Evolutionary conservation across 2,797 vertebrate species (phyloP).

Genomic region (Coilia nasus): DNA sequence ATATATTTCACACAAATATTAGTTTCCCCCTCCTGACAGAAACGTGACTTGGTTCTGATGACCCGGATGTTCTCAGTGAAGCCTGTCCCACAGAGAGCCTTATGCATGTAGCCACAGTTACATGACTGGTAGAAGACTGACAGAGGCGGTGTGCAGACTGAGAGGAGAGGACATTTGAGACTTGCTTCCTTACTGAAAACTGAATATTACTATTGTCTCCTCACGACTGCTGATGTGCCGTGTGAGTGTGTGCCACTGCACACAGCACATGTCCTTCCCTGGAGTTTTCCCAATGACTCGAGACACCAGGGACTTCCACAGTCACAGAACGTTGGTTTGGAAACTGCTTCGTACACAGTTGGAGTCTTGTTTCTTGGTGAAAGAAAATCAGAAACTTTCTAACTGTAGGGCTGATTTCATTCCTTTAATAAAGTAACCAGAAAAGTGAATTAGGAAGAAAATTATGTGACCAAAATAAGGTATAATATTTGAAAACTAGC

Average conservation of each 20-base stretch:
- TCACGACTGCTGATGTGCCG: slow-evolving; percentile 6
- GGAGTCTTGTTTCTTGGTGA: background rate
- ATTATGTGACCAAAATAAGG: background rate
- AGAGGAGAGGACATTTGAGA: background rate
- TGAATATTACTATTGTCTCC: background rate
- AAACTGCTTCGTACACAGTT: background rate
- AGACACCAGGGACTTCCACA: background rate
- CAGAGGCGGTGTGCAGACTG: background rate
- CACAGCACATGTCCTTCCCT: background rate
- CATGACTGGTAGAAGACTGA: background rate
- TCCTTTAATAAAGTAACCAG: background rate
- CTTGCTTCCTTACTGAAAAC: background rate
- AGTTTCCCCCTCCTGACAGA: background rate
- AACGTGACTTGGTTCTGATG: background rate
- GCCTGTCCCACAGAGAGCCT: background rate
- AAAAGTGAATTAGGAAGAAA: background rate
- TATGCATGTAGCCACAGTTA: background rate
- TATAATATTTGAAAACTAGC: no score
- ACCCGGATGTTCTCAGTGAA: background rate
- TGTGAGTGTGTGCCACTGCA: background rate
- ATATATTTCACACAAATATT: background rate
- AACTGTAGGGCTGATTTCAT: background rate
- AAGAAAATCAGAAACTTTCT: background rate
- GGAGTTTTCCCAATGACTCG: background rate
- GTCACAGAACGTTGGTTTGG: background rate